These are phyloP conservation scores for Aproaerema taeniolella DNA, from an alignment of 2,888 invertebrate genomes.

Conservation along the genomic window DNA sequence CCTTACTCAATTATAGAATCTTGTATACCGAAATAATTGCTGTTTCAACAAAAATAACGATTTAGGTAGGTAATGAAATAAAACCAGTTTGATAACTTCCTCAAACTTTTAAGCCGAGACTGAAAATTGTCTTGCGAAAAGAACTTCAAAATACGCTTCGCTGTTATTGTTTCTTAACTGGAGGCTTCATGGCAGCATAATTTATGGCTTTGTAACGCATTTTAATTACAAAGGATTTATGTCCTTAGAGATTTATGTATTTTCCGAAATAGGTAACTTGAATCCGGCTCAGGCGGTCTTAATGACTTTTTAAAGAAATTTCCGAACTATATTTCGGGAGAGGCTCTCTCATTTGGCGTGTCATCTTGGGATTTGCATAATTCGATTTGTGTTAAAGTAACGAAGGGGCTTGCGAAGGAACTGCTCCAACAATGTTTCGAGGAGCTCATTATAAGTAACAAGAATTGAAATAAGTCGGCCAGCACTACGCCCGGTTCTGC, in stretches of 20 bases:
- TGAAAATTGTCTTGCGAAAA: too few relatives aligned
- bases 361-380: constrained; percentile 24
- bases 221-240: constrained; percentile 40
- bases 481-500: too few relatives aligned
- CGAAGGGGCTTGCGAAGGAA: constrained; percentile 21
- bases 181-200: constrained; percentile 28
- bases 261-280: constrained; percentile 15
- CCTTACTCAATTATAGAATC: too few relatives aligned
- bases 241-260: constrained; percentile 33
- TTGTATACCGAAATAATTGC: too few relatives aligned
- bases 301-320: constrained; percentile 21
- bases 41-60: too few relatives aligned
- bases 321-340: neutral
- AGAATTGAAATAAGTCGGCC: too few relatives aligned
- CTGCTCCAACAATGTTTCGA: constrained; percentile 14
- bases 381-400: constrained; percentile 23
- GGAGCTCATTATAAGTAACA: constrained; percentile 17
- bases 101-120: too few relatives aligned
- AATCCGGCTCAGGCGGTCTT: constrained; percentile 10
- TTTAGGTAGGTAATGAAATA: too few relatives aligned
- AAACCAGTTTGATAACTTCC: too few relatives aligned
- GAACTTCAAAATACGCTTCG: neutral
- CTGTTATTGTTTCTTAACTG: constrained; percentile 23
- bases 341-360: constrained; percentile 19
- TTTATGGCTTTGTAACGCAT: constrained; percentile 40